These are phyloP conservation scores for Psittacula cyanocephala DNA, from an alignment of 2,113 vertebrate genomes.

Conservation along the genomic window DNA sequence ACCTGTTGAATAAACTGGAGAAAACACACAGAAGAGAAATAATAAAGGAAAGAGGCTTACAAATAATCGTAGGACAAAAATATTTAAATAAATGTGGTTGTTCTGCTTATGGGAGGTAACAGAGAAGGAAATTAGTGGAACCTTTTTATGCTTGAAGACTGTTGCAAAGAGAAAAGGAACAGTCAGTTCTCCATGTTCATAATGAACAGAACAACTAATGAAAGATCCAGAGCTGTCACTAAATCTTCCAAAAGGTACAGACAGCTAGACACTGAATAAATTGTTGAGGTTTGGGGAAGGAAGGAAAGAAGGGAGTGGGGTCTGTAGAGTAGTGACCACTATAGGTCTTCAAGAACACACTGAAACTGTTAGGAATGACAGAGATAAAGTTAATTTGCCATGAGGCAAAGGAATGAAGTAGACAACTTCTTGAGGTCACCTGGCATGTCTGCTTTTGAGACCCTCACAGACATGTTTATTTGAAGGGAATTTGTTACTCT, in stretches of 20 bases:
- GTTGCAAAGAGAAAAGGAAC: neutral
- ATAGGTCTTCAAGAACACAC: neutral
- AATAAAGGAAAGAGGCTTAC: neutral
- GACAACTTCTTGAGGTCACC: neutral
- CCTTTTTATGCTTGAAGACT: neutral
- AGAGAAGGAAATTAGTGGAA: neutral
- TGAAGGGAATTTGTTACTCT: neutral
- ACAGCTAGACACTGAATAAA: neutral
- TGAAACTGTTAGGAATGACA: neutral
- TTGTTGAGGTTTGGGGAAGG: neutral
- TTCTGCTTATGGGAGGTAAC: neutral
- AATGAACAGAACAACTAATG: slow-evolving; percentile 25
- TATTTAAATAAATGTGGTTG: neutral
- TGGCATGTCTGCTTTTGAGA: neutral
- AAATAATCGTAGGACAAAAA: neutral
- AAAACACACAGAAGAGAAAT: neutral
- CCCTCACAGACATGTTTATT: neutral
- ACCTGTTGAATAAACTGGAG: neutral
- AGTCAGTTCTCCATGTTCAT: neutral
- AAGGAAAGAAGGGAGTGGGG: neutral
- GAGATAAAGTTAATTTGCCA: neutral
- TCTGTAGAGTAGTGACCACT: neutral
- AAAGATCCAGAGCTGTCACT: slow-evolving; percentile 21
- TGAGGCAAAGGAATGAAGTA: neutral
- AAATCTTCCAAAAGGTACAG: neutral